Base-by-base conservation (phyloP, 2,113 vertebrate species). In the Pteruthius melanotis region DNA sequence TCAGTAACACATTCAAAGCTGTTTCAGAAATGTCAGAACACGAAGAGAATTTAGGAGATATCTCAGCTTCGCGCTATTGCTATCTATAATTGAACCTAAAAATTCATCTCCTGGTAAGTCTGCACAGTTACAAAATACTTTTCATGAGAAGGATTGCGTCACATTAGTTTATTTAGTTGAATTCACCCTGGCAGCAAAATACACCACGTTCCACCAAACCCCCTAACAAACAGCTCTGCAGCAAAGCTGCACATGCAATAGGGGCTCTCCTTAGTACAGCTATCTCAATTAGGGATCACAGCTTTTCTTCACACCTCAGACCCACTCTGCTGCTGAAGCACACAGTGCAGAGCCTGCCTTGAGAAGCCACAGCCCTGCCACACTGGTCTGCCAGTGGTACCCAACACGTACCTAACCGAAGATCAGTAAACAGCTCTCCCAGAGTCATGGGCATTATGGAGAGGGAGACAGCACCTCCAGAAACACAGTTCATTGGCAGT, bases 331-430 rank as follows among this genome's bases (percentile, higher is more conserved):
- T 56, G 24, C 40, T 39, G 37, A 68, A 63, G 16, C 13, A 14
- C 7, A 4, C 20, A 30, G 17, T 0, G 0, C 2, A 49, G 11
- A 79, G 20, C 6, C 4, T 3, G 3, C 10, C 31, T 60, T 15
- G 7, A 90, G 79, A 53, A 69, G 44, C 10, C 23, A 64, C 19
- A 54, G 33, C 16, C 13, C 19, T 45, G 45, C 15, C 22, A 16
- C 7, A 23, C 7, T 16, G 24, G 35, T 17, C 49, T 71, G 53
- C 45, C 53, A 30, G 30, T 3, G 28, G 28, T 30, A 65, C 7
- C 3, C 44, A 33, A 28, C 4, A 35, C 0, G 2, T 6, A 27
- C 9, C 8, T 21, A 47, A 45, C 16, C 21, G 39, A 56, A 49
- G 14, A 27, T 39, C 27, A 53, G 60, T 5, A 27, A 57, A 39